Conservation (phyloP, 2,888 invertebrate genomes). For the Eristalis pertinax region DNA sequence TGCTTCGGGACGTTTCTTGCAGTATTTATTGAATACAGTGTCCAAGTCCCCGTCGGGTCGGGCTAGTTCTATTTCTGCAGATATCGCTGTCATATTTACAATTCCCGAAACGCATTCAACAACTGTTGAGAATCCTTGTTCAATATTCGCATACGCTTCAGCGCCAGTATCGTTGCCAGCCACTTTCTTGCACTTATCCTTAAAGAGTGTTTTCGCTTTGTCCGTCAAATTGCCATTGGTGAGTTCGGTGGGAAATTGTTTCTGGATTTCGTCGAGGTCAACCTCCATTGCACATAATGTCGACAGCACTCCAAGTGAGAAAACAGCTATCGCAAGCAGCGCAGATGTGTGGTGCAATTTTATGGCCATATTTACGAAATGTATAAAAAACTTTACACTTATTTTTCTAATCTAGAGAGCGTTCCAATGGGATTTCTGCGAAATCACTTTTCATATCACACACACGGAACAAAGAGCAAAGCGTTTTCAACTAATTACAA, state of each 20-base stretch:
- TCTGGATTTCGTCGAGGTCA: slow-evolving; percentile 75
- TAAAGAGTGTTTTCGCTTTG: slow-evolving; percentile 83
- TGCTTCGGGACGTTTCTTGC: slow-evolving; percentile 82
- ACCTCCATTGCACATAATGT: slow-evolving; percentile 69
- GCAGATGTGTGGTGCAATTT: slow-evolving; percentile 19
- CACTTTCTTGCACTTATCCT: slow-evolving; percentile 86
- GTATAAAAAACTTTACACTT: neutral
- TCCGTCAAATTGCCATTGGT: slow-evolving; percentile 78
- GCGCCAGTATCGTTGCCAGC: slow-evolving; percentile 82
- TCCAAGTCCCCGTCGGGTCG: slow-evolving; percentile 87
- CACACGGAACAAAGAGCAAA: slow-evolving; percentile 18
- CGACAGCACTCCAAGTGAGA: slow-evolving; percentile 24
- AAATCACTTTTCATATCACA: slow-evolving; percentile 29
- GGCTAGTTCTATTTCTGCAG: slow-evolving; percentile 86
- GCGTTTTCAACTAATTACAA: neutral
- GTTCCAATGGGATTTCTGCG: neutral
- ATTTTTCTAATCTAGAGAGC: neutral
- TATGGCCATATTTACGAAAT: slow-evolving; percentile 26
- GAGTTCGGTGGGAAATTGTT: slow-evolving; percentile 76
- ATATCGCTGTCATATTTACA: slow-evolving; percentile 84
- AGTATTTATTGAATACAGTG: slow-evolving; percentile 88
- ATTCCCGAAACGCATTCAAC: slow-evolving; percentile 84
- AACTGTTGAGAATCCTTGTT: slow-evolving; percentile 80
- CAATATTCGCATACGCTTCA: slow-evolving; percentile 83
- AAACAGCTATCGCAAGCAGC: slow-evolving; percentile 18